Conservation (phyloP, 2,113 vertebrate genomes). For the Perca flavescens region DNA sequence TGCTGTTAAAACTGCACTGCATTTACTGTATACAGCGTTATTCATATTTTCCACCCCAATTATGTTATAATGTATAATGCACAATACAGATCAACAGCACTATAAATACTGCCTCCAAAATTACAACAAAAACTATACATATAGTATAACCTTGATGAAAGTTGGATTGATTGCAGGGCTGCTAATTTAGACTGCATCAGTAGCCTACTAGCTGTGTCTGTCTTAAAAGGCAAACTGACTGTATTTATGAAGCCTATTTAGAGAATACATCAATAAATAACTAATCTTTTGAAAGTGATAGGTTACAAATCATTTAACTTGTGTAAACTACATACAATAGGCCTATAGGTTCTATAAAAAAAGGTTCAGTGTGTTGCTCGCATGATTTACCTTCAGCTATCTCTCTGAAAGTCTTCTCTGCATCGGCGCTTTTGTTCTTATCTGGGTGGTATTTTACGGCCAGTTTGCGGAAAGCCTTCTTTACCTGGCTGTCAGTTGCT, state of each 20-base stretch:
- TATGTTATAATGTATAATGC: too few species aligned
- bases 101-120: background rate
- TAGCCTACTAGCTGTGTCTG: background rate
- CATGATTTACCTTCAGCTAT: conserved; percentile 75
- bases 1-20: background rate
- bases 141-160: background rate
- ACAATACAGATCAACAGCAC: background rate
- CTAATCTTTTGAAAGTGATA: background rate
- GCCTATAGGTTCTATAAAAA: background rate
- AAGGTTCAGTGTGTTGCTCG: background rate
- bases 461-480: conserved; percentile 73
- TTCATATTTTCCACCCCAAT: background rate
- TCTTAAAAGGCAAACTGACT: background rate
- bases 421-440: conserved; percentile 74
- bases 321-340: background rate
- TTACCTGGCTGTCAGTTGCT: conserved; percentile 72
- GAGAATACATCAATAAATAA: background rate
- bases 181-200: background rate
- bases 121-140: background rate
- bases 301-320: background rate
- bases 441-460: conserved; percentile 79
- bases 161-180: background rate
- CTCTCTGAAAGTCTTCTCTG: conserved; percentile 76
- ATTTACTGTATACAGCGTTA: background rate
- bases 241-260: background rate